Evolutionary conservation across 2,113 vertebrate species (phyloP).

Genomic region (Brienomyrus longianalis): DNA sequence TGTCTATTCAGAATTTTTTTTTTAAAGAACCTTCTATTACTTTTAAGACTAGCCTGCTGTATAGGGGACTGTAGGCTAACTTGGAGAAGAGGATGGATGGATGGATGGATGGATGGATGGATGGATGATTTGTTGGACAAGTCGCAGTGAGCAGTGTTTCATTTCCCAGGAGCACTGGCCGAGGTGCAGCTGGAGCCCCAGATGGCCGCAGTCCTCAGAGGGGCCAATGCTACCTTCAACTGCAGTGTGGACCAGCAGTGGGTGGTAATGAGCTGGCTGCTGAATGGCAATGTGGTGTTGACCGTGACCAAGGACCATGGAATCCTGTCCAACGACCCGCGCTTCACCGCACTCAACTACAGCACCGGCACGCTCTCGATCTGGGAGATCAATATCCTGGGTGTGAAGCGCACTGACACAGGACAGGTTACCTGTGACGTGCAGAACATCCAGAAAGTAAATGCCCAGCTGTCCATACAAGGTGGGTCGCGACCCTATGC

Average conservation of each 20-base stretch:
- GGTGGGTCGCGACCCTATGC: constrained; percentile 36
- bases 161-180: constrained; percentile 21
- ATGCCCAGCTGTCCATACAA: constrained; percentile 46
- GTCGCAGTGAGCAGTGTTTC: background rate
- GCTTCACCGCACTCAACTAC: constrained; percentile 37
- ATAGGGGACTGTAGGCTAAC: background rate
- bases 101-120: background rate
- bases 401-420: constrained; percentile 1
- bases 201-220: constrained; percentile 30
- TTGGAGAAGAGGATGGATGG: background rate
- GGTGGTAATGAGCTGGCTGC: constrained; percentile 35
- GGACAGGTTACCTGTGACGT: constrained; percentile 44
- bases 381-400: constrained; percentile 48
- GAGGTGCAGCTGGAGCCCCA: constrained; percentile 42
- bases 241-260: constrained; percentile 36
- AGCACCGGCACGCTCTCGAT: background rate
- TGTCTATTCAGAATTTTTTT: background rate
- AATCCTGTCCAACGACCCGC: fast-evolving
- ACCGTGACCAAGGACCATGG: fast-evolving
- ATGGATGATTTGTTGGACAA: background rate
- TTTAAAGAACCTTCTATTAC: background rate
- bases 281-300: constrained; percentile 22
- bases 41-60: background rate
- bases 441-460: background rate
- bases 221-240: constrained; percentile 37